A percentile compares a stretch with the other conserved stretches of the same genome.
These are phyloP conservation scores for Agonopterix heracliana DNA, from an alignment of 2,888 invertebrate species.

Conservation along the genomic window DNA sequence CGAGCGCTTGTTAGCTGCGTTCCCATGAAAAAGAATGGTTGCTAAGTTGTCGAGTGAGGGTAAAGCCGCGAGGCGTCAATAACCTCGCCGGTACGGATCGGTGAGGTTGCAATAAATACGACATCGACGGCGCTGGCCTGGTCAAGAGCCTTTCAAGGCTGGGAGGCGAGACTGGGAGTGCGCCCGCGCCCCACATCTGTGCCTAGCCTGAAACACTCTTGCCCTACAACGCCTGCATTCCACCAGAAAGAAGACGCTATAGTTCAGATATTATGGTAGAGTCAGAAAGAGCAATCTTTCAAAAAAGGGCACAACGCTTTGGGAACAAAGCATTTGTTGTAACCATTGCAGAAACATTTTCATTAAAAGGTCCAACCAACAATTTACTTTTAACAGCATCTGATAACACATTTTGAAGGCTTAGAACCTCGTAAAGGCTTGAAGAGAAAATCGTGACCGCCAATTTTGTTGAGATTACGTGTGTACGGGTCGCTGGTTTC, in stretches of 20 bases:
- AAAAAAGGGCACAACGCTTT: neutral
- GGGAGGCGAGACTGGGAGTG: conserved; percentile 70
- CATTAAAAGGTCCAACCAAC: conserved; percentile 10
- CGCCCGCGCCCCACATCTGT: conserved; percentile 63
- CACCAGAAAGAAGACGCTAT: conserved; percentile 34
- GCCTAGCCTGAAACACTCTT: conserved; percentile 48
- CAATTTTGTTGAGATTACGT: conserved; percentile 55
- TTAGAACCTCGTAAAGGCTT: conserved; percentile 23
- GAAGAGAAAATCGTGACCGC: conserved; percentile 54
- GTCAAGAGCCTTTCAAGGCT: conserved; percentile 77
- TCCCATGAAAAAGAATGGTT: conserved; percentile 48
- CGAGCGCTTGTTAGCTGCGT: conserved; percentile 31
- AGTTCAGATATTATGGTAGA: neutral
- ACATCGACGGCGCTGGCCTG: conserved; percentile 68
- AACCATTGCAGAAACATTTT: conserved; percentile 3
- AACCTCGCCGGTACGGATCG: conserved; percentile 72
- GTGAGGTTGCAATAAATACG: conserved; percentile 75
- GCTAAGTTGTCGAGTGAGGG: conserved; percentile 38
- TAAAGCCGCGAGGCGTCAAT: conserved; percentile 60
- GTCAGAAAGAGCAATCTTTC: conserved; percentile 18
- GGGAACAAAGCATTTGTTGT: conserved; percentile 14
- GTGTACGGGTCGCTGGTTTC: conserved; percentile 50
- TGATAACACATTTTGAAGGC: conserved; percentile 23
- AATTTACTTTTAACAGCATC: conserved; percentile 17
- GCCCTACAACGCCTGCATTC: conserved; percentile 57